These are phyloP conservation scores for Myiagra hebetior DNA, from an alignment of 2,113 vertebrate genomes.

Conservation along the genomic window DNA sequence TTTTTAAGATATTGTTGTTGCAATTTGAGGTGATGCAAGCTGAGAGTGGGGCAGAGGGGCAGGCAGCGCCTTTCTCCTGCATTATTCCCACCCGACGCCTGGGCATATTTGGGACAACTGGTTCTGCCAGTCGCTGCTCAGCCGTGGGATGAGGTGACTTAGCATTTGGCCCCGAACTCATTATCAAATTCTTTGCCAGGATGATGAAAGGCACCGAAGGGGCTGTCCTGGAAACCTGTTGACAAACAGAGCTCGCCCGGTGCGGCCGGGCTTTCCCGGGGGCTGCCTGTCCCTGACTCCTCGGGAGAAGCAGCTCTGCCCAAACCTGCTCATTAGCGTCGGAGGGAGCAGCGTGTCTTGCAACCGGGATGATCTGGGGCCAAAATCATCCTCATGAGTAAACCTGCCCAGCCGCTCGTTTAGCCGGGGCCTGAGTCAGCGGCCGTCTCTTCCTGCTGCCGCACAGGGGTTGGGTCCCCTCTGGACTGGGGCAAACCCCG, in stretches of 20 bases:
- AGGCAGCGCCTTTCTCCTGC: slow-evolving; percentile 15
- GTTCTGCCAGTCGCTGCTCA: slow-evolving; percentile 6
- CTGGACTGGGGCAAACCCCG: not conserved
- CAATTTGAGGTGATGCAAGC: not conserved
- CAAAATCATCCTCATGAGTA: not conserved
- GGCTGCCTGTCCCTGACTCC: slow-evolving; percentile 19
- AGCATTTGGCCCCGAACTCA: slow-evolving; percentile 30
- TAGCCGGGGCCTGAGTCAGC: not conserved
- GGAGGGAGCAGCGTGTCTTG: not conserved
- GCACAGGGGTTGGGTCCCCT: not conserved
- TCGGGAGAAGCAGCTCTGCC: not conserved
- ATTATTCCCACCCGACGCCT: not conserved
- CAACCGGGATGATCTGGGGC: not conserved
- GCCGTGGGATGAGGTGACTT: slow-evolving; percentile 20
- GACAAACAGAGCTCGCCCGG: slow-evolving; percentile 40
- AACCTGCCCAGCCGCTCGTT: not conserved
- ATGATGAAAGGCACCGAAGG: slow-evolving; percentile 29
- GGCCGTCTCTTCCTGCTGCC: not conserved
- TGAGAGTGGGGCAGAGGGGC: not conserved
- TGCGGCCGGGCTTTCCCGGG: slow-evolving; percentile 10
- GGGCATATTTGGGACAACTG: slow-evolving; percentile 14
- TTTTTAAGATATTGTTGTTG: not conserved
- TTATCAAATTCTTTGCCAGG: slow-evolving; percentile 18
- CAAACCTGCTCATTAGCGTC: slow-evolving; percentile 34
- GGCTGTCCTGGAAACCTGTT: slow-evolving; percentile 52